These are phyloP conservation scores for Agapornis roseicollis DNA, from an alignment of 2,113 vertebrate genomes.

Conservation along the genomic window DNA sequence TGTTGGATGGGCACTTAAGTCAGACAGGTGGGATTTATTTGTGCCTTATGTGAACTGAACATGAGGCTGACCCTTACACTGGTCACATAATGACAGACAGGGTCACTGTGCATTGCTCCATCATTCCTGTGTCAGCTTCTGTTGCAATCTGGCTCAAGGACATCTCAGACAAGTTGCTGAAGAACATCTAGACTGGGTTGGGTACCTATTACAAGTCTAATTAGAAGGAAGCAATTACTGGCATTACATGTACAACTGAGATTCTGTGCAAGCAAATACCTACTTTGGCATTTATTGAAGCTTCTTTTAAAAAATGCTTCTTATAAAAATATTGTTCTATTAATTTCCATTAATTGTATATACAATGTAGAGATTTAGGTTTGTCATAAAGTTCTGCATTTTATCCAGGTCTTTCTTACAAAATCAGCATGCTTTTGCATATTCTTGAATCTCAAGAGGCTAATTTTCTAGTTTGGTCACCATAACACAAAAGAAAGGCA, in stretches of 20 bases:
- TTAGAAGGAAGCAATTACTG: conserved; percentile 54
- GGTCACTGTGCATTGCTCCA: background rate
- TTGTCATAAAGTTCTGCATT: background rate
- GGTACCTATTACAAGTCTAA: conserved; percentile 47
- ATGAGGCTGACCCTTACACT: background rate
- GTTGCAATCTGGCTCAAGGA: conserved; percentile 10
- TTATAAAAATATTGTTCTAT: background rate
- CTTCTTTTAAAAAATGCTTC: background rate
- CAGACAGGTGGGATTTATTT: background rate
- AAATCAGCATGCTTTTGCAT: background rate
- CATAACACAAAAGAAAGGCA: background rate
- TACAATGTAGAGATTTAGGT: background rate
- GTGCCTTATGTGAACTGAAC: background rate
- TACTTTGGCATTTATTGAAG: background rate
- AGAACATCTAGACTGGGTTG: conserved; percentile 51
- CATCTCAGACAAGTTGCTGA: conserved; percentile 34
- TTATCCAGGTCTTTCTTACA: background rate
- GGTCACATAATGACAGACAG: background rate
- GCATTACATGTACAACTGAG: background rate
- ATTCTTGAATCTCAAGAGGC: background rate
- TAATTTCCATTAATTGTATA: background rate
- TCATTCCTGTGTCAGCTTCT: background rate
- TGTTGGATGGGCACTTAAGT: background rate
- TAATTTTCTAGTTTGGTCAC: background rate
- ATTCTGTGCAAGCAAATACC: conserved; percentile 2